Evolutionary conservation across 2,888 invertebrate genomes (phyloP), one percentile per base, ranked within the genome.

Genomic region (Lysandra coridon): DNA sequence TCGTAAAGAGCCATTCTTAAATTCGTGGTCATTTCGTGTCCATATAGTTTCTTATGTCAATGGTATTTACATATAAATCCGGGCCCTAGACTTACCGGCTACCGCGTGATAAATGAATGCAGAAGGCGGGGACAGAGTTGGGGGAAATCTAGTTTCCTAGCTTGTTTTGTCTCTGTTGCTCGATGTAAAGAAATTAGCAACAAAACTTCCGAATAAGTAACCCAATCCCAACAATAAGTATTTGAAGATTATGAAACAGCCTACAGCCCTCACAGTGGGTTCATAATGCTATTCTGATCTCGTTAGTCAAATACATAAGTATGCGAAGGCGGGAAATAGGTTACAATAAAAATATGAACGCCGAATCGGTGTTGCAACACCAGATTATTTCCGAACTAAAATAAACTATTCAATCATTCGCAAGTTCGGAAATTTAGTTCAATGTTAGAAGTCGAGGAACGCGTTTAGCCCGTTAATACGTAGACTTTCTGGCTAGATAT

Each of bases 271-370:
- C 10, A 62, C 30, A 64, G 64, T 64, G 12, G 64, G 64, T 64
- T 64, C 30, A 62, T 23, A 7, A 64, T 64, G 64, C 64, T 64
- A 64, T 64, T 64, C 64, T 64, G 64, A 30, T 69, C 69, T 37
- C 33, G 33, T 64, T 64, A 30, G 64, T 64, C 30, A 37, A 69
- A 69, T 17, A 69, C 33, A 17, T 14, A 57, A 75, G 33, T 57
- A 76, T 53, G 76, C 49, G 76, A 53, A 33, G 76, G 76, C 76
- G 76, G 76, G 53, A 57, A 57, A 33, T 76, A 76, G 76, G 76
- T 76, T 76, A 76, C 53, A 12, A 76, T 57, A 76, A 49, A 76
- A 76, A 76, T 57, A 76, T 76, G 12, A 76, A 49, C 76, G 49
- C 75, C 75, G 53, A 57, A 49, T 76, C 7, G 7, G 76, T 76